Evolutionary conservation across 2,888 invertebrate species (phyloP), one percentile per base, ranked within the genome.

Genomic region (Cataglyphis livida): DNA sequence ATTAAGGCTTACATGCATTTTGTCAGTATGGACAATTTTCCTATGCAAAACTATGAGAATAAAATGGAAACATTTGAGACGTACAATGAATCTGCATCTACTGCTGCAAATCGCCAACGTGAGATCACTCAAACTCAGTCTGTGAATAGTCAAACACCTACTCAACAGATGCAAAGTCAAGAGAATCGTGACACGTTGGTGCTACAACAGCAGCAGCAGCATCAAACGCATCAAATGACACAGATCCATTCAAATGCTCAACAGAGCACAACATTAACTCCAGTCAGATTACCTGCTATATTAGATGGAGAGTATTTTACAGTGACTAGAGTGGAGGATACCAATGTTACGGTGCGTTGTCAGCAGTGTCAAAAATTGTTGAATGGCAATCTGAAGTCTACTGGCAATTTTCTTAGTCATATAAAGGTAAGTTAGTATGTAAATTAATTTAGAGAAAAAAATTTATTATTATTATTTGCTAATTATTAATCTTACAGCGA

Each of bases 361-460:
- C 89, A 92, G 51, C 94, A 94, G 59, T 94, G 94, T 79, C 92
- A 94, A 35, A 94, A 94, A 88, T 87, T 93, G 28, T 90, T 94
- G 3, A 94, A 94, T 81, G 94, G 94, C 44, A 94, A 94, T 88
- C 91, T 94, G 15, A 94, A 94, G 75, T 94, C 94, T 0, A 94
- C 94, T 7, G 94, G 94, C 51, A 94, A 94, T 87, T 94, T 94
- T 84, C 91, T 94, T 18, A 94, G 94, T 89, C 94, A 94, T 81
- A 92, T 94, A 35, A 94, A 94, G 90, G 94, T 94, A 89, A 76
- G 85, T 71, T 70, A 61, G 0, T n/a, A 71, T 35, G 10, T 25
- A n/a, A 25, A 51, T 70, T 51, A 1, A 12, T 18, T 48, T 18
- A 3, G n/a, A 6, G 15, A 32, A 15, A 21, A 15, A 35, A 70